phyloP scores from a whole-genome alignment of 1,140 invertebrate species.

The Drosophila nigrodunni region DNA sequence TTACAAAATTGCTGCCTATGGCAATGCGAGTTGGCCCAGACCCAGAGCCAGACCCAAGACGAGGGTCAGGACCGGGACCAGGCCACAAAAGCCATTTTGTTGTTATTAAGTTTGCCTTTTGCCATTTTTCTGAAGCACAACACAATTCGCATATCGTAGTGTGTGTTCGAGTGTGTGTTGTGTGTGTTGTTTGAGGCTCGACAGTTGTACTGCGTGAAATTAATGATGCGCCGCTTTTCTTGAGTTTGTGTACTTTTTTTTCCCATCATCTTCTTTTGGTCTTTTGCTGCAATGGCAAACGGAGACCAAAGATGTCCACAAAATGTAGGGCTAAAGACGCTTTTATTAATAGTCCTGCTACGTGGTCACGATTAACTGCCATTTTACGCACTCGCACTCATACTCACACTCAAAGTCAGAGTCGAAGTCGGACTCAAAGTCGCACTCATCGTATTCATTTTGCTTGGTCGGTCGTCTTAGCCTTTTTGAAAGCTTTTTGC shows the following conservation, averaged over 20 bases:
- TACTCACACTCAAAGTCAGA: conserved; percentile 22
- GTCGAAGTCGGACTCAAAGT: conserved; percentile 49
- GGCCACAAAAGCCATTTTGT: conserved; percentile 80
- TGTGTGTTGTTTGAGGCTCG: conserved; percentile 53
- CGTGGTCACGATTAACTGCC: conserved; percentile 81
- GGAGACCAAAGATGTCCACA: conserved; percentile 67
- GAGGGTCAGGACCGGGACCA: conserved; percentile 11
- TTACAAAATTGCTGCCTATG: conserved; percentile 79
- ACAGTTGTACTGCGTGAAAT: conserved; percentile 81
- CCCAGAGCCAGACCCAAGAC: conserved; percentile 20
- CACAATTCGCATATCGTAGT: conserved; percentile 40
- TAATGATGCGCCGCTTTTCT: conserved; percentile 79
- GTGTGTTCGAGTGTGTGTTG: conserved; percentile 9
- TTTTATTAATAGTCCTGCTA: conserved; percentile 82
- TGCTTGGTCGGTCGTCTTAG: conserved; percentile 59
- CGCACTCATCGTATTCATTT: conserved; percentile 2
- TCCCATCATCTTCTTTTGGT: conserved; percentile 22
- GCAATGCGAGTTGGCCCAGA: conserved; percentile 63
- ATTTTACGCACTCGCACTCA: conserved; percentile 74
- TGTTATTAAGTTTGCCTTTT: conserved; percentile 82
- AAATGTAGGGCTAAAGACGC: conserved; percentile 79
- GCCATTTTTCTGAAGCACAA: conserved; percentile 69
- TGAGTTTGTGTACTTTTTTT: conserved; percentile 51
- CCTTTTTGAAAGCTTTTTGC: conserved; percentile 81
- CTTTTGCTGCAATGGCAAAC: conserved; percentile 48